Evolutionary conservation across 2,113 vertebrate genomes (phyloP).

Genomic region (Amia ocellicauda): DNA sequence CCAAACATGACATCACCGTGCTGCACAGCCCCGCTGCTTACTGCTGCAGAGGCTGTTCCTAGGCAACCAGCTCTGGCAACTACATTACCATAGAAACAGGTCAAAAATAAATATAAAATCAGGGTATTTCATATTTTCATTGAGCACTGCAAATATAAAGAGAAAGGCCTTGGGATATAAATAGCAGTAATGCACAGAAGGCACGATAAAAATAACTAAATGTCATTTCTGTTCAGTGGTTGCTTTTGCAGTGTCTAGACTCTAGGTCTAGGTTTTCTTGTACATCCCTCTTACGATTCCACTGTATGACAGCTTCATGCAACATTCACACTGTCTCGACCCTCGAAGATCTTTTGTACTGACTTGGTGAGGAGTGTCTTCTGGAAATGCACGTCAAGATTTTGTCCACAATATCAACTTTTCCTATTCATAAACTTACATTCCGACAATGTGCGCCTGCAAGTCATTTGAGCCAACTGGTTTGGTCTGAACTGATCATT

Average conservation of each 20-base stretch:
- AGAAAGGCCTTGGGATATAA: conserved; percentile 33
- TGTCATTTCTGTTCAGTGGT: neutral
- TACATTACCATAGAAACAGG: conserved; percentile 78
- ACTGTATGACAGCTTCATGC: too few relatives aligned
- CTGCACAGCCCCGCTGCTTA: conserved; percentile 68
- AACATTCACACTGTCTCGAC: too few relatives aligned
- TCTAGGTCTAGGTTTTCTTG: too few relatives aligned
- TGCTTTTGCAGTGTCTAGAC: neutral
- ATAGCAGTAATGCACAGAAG: conserved; percentile 25
- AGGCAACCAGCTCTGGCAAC: conserved; percentile 84
- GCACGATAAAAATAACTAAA: conserved; percentile 37
- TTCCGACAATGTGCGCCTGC: too few relatives aligned
- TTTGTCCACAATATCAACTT: too few relatives aligned
- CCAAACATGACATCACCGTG: conserved; percentile 70
- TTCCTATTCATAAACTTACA: too few relatives aligned
- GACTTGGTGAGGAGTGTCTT: too few relatives aligned
- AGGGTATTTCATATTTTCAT: conserved; percentile 53
- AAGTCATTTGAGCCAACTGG: too few relatives aligned
- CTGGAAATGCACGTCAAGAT: too few relatives aligned
- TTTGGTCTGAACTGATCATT: too few relatives aligned
- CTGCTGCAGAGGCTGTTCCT: conserved; percentile 79
- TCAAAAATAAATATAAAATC: conserved; percentile 29
- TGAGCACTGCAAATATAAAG: conserved; percentile 56
- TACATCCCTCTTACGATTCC: too few relatives aligned
- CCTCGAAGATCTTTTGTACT: too few relatives aligned